Evolutionary conservation across 2,113 vertebrate species (phyloP), one percentile per base, ranked within the genome.

Genomic region (Myotis brandtii): DNA sequence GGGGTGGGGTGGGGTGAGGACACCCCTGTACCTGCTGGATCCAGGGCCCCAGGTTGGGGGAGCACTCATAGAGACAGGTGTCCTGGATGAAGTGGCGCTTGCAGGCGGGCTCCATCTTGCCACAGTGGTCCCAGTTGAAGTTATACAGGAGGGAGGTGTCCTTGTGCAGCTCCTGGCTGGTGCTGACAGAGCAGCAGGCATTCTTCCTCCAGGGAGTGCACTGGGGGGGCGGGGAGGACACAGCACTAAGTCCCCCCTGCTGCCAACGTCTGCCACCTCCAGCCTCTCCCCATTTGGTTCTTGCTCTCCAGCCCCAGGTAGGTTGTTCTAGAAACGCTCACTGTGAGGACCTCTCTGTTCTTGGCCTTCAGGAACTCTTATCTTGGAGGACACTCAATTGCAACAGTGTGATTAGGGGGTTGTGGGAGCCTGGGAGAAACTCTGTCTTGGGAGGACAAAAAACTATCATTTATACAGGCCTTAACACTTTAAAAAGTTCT

Each of bases 61-160:
- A 99, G 90, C 99, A 99, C 96, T 99, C 99, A 0, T 99, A 99
- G 95, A 99, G 96, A 17, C 99, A 99, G 0, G 98, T 99, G 98
- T 99, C 99, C 98, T 99, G 99, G 94, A 99, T 98, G 97, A 99
- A 99, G 96, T 99, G 99, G 0, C 92, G 87, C 96, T 99, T 99
- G 97, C 99, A 99, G 11, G 86, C 4, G 0, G 87, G 0, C 0
- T 97, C 97, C 99, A 99, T 99, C 27, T 21, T 4, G 0, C 99
- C 99, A 0, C 99, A 99, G 94, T 99, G 99, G 94, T 99, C 95
- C 99, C 99, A 99, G 98, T 99, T 99, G 97, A 99, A 99, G 89
- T 97, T 99, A 97, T 99, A 99, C 9, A 99, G 98, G 95, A 98
- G 98, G 21, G 99, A 99, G 7, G 98, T 96, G 69, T 99, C 99